These are phyloP conservation scores for Scaptomyza flava DNA, from an alignment of 2,888 invertebrate genomes.

Conservation along the genomic window DNA sequence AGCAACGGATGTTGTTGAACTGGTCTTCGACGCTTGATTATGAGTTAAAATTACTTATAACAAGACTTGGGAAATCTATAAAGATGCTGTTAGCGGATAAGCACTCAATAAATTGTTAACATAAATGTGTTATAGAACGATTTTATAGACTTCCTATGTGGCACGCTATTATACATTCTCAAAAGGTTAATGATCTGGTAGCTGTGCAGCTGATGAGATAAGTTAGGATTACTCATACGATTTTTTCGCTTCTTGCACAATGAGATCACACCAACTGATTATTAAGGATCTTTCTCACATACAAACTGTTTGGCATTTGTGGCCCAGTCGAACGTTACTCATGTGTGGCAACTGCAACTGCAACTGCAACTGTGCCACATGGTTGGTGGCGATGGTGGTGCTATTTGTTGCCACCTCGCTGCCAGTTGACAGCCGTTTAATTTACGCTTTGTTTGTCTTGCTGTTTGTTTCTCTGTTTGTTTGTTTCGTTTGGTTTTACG, in stretches of 20 bases:
- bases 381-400: conserved; percentile 3
- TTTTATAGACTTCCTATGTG: conserved; percentile 43
- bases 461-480: conserved; percentile 50
- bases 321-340: conserved; percentile 49
- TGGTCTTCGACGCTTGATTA: conserved; percentile 32
- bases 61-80: conserved; percentile 47
- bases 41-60: conserved; percentile 31
- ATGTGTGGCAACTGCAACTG: conserved; percentile 36
- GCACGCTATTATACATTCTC: neutral
- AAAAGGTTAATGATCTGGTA: conserved; percentile 5
- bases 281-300: conserved; percentile 43
- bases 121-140: conserved; percentile 39
- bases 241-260: conserved; percentile 30
- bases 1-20: conserved; percentile 42
- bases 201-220: conserved; percentile 15
- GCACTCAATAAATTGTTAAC: conserved; percentile 40
- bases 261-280: conserved; percentile 61
- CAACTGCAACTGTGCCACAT: conserved; percentile 23
- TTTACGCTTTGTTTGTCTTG: conserved; percentile 78
- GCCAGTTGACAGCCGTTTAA: conserved; percentile 76
- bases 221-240: conserved; percentile 43
- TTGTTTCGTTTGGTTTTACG: conserved; percentile 43
- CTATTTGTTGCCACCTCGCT: conserved; percentile 32
- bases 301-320: conserved; percentile 51
- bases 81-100: conserved; percentile 55